Base-by-base conservation (phyloP, 2,797 vertebrate species). In the Pteropus rufus region DNA sequence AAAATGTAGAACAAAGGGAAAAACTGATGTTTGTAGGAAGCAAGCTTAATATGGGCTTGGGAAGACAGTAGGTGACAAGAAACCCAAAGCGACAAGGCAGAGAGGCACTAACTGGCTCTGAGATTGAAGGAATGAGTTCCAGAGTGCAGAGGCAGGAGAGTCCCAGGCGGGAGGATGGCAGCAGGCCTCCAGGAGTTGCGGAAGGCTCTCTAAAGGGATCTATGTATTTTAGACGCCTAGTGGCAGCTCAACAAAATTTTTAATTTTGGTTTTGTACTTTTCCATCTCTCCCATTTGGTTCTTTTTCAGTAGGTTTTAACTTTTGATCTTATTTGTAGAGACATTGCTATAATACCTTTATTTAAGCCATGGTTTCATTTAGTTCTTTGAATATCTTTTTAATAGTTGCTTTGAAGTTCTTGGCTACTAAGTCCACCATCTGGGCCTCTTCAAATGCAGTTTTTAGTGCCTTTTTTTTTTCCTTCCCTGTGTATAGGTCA, bases 261-360 rank as follows among this genome's bases (percentile, higher is more conserved):
- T 52, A 15, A 85, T 85, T 72, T 84, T 29, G 21, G 18, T 67
- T 81, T 39, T 69, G 9, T 69, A 21, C 15, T 80, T 76, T 82
- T 46, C 24, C 4, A 67, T 31, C 7, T 58, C 23, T 70, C 70
- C 10, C 39, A 83, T 83, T 69, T 84, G 34, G 23, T 62, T 39
- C 24, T 73, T 83, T 56, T 76, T 4, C 15, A 84, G 24, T 46
- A 65, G 34, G 41, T 70, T 89, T 41, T 54, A 49, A 4, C 41
- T 92, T 81, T 84, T 72, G 18, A 65, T 64, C 29, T 41, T 82
- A 67, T 77, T 70, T 79, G 10, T 94, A 56, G n/a, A 49, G 44
- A 41, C 7, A 6, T 69, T 54, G 21, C 36, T 9, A n/a, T 14
- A 6, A 67, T 54, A 23, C 3, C 5, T 62, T 85, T 65, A 21